Base-by-base conservation (phyloP, 2,113 vertebrate genomes). In the Ciconia maguari region DNA sequence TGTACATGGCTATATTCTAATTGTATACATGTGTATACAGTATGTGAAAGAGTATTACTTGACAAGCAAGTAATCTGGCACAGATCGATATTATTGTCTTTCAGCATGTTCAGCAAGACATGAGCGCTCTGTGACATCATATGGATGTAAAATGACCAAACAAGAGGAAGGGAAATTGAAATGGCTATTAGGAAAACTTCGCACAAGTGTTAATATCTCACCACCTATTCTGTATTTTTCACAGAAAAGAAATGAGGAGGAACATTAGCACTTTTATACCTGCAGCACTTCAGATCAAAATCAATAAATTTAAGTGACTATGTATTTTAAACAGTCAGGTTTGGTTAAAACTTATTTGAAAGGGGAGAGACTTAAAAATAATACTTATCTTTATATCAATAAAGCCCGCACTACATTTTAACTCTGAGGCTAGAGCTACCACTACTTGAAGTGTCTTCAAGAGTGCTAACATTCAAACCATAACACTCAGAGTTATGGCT, bases 391-490 rank as follows among this genome's bases (percentile, higher is more conserved):
- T 74, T 55, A 18, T 26, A 64, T 32, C 74, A 87, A 79, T 69
- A 85, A 75, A 89, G 72, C 1, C 52, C 91, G 62, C 36, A 60
- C 48, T 82, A 25, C 26, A 57, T 86, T 94, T 91, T 65, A 83
- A 96, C 90, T 81, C 26, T 19, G 83, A 89, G 52, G 49, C 44
- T 75, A 79, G 36, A 82, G 74, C 62, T 76, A 87, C 69, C 64
- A 77, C 83, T 89, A 27, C 44, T 89, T 91, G 75, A 90, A 87
- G 69, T 68, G 88, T 94, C 94, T 96, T 96, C 88, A 92, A 64
- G 51, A 92, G 72, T 58, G 89, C 76, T 93, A 96, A 95, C 90
- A 93, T 84, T 87, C 52, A 96, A 96, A 93, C 86, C 88, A 41
- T 78, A 96, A 89, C 77, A 70, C 22, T 89, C 83, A 60, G 80